Conservation (phyloP, 2,888 invertebrate species). For the Monochamus alternatus region DNA sequence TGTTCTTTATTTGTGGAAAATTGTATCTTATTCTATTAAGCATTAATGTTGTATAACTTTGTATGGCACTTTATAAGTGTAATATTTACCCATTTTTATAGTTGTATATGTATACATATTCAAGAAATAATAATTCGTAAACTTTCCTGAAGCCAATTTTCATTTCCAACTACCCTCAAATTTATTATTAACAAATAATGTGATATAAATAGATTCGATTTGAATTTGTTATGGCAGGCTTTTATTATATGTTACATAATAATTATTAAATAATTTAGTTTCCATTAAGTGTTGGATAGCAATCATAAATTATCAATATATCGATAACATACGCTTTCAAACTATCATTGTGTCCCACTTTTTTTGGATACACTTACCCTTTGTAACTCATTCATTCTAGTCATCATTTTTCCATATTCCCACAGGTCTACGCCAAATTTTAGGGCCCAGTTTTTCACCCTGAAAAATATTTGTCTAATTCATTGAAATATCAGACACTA, state of each 20-base stretch:
- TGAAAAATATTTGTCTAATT: conserved; percentile 72
- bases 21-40: too few relatives aligned
- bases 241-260: neutral
- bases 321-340: neutral
- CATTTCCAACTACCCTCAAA: neutral
- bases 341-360: neutral
- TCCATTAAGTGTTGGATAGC: neutral
- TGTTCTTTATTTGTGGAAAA: too few relatives aligned
- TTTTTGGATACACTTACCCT: conserved; percentile 78
- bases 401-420: conserved; percentile 90
- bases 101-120: too few relatives aligned
- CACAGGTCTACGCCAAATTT: conserved; percentile 92
- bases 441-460: conserved; percentile 93
- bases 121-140: too few relatives aligned
- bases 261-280: conserved; percentile 6
- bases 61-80: neutral
- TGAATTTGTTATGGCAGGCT: conserved; percentile 3
- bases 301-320: neutral
- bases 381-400: conserved; percentile 91
- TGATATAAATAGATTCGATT: conserved; percentile 4
- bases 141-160: neutral
- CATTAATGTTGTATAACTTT: neutral
- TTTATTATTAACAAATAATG: neutral
- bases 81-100: too few relatives aligned
- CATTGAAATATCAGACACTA: too few relatives aligned